Percentiles rank a stretch among this genome's conserved stretches.
Evolutionary conservation across 1,140 invertebrate species (phyloP).

Genomic region (Pectinophora gossypiella): DNA sequence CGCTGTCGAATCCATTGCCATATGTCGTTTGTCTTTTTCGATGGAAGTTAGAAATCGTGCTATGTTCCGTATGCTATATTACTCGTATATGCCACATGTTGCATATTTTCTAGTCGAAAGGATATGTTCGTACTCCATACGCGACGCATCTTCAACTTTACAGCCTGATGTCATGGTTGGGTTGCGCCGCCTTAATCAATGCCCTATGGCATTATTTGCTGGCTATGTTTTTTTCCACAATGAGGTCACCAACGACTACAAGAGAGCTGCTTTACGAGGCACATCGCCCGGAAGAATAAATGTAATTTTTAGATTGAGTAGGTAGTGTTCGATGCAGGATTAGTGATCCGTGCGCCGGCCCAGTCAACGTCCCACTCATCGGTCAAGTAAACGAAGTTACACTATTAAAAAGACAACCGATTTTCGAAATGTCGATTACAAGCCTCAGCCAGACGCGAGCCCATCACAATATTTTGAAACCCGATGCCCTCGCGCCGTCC

Average conservation of each 20-base stretch:
- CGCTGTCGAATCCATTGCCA: conserved; percentile 36
- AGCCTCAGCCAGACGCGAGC: conserved; percentile 1
- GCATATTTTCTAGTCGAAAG: too few relatives aligned
- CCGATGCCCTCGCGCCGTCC: conserved; percentile 27
- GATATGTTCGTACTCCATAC: too few relatives aligned
- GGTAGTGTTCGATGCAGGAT: too few relatives aligned
- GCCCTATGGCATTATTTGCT: conserved; percentile 23
- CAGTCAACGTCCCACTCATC: too few relatives aligned
- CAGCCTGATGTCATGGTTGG: too few relatives aligned
- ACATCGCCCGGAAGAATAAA: conserved; percentile 33
- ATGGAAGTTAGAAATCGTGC: conserved; percentile 12
- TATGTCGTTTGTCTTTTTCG: conserved; percentile 42
- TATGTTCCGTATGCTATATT: conserved; percentile 30
- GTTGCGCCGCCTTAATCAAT: too few relatives aligned
- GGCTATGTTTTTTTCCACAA: conserved; percentile 37
- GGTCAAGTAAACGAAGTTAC: conserved; percentile 30
- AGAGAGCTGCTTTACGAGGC: conserved; percentile 34
- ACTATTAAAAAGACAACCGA: conserved; percentile 18
- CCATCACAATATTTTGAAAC: conserved; percentile 63
- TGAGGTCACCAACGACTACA: conserved; percentile 37
- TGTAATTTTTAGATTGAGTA: conserved; percentile 25
- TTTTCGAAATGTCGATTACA: conserved; percentile 32
- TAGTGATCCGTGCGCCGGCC: too few relatives aligned
- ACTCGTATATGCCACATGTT: conserved; percentile 23
- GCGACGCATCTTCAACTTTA: too few relatives aligned